Evolutionary conservation across 1,140 invertebrate species (phyloP), one percentile per base, ranked within the genome.

Genomic region (Drosophila ficusphila): DNA sequence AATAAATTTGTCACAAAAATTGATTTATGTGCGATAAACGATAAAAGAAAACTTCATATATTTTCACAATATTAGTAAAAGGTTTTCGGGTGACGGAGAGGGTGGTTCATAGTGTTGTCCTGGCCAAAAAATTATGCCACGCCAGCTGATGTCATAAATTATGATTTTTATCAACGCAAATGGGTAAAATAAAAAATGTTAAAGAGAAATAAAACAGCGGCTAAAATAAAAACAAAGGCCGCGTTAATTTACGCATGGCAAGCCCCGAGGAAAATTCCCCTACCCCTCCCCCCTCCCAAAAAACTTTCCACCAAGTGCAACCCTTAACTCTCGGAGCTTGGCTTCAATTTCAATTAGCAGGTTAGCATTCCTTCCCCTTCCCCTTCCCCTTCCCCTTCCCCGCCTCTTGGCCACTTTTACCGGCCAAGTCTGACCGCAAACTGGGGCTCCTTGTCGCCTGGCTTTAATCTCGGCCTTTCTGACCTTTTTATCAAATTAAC

Each of bases 1-100:
- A 89, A 89, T 89, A 89, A 89, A 89, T 89, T 89, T 89, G 85
- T 89, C 85, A 89, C 79, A 89, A 81, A 89, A 89, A 89, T 89
- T 89, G 85, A 89, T 89, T 89, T 89, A 89, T 89, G 83, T 47
- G 85, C 86, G 85, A 89, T 89, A 89, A 89, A 90, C 72, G 79
- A 89, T 89, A 89, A 83, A 79, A 77, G 72, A 67, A 85, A 56
- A 74, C 57, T 65, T 71, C 57, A 78, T 76, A 76, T 76, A 78
- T 73, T 73, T 73, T 53, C 68, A 73, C 70, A 73, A 73, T 73
- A 67, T 67, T 67, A 67, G 49, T 68, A 67, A 51, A 68, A 68
- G 61, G 64, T 51, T 51, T 73, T 65, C 41, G 67, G 44, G 36
- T 7, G 3, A n/a, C 18, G 14, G 8, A 18, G 41, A 61, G 52